phyloP scores from a whole-genome alignment of 2,113 vertebrate species.

The Proteles cristata region DNA sequence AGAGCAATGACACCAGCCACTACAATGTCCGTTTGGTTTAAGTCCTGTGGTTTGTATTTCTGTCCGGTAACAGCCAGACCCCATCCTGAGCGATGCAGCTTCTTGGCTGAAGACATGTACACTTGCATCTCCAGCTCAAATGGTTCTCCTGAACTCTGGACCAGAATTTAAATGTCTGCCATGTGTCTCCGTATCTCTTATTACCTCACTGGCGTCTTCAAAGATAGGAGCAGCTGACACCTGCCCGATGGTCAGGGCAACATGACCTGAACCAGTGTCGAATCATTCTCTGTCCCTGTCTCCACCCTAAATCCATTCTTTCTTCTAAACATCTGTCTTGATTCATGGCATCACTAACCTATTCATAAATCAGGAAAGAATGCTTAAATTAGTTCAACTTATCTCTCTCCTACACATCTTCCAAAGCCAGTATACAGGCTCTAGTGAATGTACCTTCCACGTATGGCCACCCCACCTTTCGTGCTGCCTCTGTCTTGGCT shows the following conservation, averaged over 20 bases:
- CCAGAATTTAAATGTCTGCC: not conserved
- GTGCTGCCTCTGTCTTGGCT: not conserved
- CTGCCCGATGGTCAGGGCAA: not conserved
- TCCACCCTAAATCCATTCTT: not conserved
- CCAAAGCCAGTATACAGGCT: not conserved
- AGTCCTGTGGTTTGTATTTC: not conserved
- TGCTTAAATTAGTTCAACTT: not conserved
- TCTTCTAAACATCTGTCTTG: not conserved
- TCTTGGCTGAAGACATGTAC: not conserved
- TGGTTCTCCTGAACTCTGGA: not conserved
- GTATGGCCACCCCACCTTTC: not conserved
- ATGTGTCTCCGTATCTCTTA: not conserved
- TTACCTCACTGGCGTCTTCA: not conserved
- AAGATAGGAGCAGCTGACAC: not conserved
- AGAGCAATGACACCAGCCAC: not conserved
- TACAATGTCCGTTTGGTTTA: not conserved
- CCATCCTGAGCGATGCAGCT: not conserved
- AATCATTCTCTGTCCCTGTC: not conserved
- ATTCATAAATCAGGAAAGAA: not conserved
- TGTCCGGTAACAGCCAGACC: not conserved
- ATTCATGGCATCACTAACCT: not conserved
- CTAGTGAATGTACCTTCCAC: not conserved
- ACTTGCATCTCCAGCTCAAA: not conserved
- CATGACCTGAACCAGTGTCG: not conserved
- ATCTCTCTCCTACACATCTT: not conserved